These are phyloP conservation scores for Acanthaster planci DNA, from an alignment of 35 echinoderm and acorn worm genomes.

Conservation along the genomic window DNA sequence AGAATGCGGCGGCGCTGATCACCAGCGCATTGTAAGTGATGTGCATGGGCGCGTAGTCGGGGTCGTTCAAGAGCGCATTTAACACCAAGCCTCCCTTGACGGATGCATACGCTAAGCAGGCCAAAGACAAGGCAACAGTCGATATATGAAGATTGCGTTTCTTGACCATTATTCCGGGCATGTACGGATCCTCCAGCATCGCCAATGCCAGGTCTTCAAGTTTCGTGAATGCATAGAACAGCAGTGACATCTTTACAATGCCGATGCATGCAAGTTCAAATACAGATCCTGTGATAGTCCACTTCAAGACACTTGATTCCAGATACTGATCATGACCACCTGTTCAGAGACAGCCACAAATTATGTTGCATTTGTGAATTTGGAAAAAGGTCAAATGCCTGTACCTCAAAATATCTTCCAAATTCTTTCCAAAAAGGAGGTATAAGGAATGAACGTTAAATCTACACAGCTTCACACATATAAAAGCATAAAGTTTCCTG, in stretches of 20 bases:
- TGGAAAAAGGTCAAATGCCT: not conserved
- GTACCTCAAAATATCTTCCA: not conserved
- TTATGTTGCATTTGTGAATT: not conserved
- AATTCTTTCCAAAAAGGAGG: not conserved
- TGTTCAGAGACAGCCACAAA: constrained; percentile 15
- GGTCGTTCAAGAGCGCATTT: constrained; percentile 54
- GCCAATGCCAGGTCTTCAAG: constrained; percentile 78
- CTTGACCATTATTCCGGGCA: constrained; percentile 32
- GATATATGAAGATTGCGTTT: constrained; percentile 56
- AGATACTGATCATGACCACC: constrained; percentile 82
- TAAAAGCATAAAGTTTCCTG: too few relatives aligned
- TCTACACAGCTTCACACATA: too few relatives aligned
- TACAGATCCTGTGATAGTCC: constrained; percentile 68
- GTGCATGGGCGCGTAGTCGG: constrained; percentile 74
- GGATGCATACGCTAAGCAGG: constrained; percentile 64
- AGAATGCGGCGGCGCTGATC: constrained; percentile 76
- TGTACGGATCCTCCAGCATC: constrained; percentile 66
- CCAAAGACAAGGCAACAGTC: constrained; percentile 52
- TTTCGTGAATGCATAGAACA: constrained; percentile 85
- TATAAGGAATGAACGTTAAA: not conserved
- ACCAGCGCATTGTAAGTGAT: constrained; percentile 77
- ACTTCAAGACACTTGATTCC: constrained; percentile 69
- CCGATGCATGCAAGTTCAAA: constrained; percentile 89
- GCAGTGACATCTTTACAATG: constrained; percentile 71
- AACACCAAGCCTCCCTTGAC: constrained; percentile 82